Evolutionary conservation across 2,113 vertebrate species (phyloP), one percentile per base, ranked within the genome.

Genomic region (Protobothrops flavoviridis): DNA sequence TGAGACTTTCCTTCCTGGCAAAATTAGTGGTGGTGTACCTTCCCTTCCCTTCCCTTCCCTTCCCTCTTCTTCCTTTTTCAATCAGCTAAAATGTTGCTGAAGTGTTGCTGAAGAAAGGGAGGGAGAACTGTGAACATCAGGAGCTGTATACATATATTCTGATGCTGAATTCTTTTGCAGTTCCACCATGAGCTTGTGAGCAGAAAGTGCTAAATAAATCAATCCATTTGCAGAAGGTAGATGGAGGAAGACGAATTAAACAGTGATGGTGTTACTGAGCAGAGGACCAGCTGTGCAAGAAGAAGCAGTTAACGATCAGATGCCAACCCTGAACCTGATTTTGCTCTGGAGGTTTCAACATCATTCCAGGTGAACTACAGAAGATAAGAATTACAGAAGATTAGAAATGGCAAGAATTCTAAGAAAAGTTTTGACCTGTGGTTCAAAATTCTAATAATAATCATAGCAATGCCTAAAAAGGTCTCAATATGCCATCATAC

Each of bases 61-160:
- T 56, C 43, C 26, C 50, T 87, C 48, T 85, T 95, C 57, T 93
- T 94, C 64, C 93, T 93, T 56, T 90, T 52, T 45, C 92, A 96
- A 96, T 95, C 95, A 87, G 95, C 96, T 96, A 95, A 97, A 96
- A 95, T 95, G 95, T 96, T n/a, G n/a, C n/a, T n/a, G n/a, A n/a
- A n/a, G n/a, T n/a, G n/a, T 93, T 92, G 90, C 91, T 93, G 94
- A 94, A 94, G 88, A 93, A 95, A 92, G 39, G 74, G 29, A 97
- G 61, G 81, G 94, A 94, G 90, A 96, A 97, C 93, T 93, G 93
- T 95, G 94, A 97, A 97, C 97, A 97, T 97, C 96, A 97, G 97
- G 95, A 89, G 92, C 17, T 91, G 92, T 11, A 87, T 52, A 0
- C 74, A 11, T 93, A 0, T 85, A 11, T 93, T 94, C 4, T 90